Evolutionary conservation across 2,113 vertebrate genomes (phyloP).

Genomic region (Spea bombifrons): DNA sequence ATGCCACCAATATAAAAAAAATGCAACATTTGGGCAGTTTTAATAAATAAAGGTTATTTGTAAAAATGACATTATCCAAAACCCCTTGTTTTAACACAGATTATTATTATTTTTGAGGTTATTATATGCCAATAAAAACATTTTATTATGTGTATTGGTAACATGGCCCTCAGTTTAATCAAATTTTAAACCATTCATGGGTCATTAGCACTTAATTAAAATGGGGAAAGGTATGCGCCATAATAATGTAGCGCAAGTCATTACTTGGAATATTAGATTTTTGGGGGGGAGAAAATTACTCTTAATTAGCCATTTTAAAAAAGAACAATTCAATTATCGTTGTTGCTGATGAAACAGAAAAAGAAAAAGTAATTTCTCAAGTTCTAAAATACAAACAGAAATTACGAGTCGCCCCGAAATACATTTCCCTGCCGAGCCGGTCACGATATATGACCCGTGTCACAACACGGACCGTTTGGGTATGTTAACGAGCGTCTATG

Average conservation of each 20-base stretch:
- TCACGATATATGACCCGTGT: too few species aligned
- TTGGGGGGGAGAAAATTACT: slow-evolving; percentile 5
- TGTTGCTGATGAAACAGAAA: neutral
- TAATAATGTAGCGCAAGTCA: neutral
- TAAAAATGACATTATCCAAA: too few species aligned
- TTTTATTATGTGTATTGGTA: neutral
- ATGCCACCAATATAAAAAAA: too few species aligned
- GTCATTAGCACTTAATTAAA: slow-evolving; percentile 44
- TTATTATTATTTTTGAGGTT: too few species aligned
- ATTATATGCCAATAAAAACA: too few species aligned
- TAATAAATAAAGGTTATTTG: too few species aligned
- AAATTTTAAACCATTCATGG: slow-evolving; percentile 28
- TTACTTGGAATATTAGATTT: neutral
- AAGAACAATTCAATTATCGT: slow-evolving; percentile 19
- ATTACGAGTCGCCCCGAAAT: neutral
- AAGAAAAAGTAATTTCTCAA: neutral
- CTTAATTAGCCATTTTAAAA: slow-evolving; percentile 27
- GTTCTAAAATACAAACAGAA: neutral
- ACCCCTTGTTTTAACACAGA: too few species aligned
- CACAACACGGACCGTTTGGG: too few species aligned
- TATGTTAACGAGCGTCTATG: too few species aligned
- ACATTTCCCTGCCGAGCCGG: neutral
- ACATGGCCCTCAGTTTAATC: neutral
- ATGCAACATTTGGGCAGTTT: too few species aligned
- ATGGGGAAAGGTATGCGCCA: neutral